Base-by-base conservation (phyloP, 2,113 vertebrate genomes). In the Rostratula benghalensis region DNA sequence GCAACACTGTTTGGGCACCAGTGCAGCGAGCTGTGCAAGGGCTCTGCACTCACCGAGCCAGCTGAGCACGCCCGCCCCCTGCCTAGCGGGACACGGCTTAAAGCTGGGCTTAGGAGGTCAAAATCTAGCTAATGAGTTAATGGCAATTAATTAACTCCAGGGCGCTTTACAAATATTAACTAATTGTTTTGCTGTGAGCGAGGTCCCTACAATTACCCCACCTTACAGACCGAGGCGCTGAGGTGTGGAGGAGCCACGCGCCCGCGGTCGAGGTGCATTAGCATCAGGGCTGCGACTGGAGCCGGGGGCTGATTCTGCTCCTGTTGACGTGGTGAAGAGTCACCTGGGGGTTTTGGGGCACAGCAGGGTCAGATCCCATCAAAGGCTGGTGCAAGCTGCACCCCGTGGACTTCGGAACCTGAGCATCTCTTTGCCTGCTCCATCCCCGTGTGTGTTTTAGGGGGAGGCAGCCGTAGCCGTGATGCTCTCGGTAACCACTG, bases 401-500 rank as follows among this genome's bases (percentile, higher is more conserved):
- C 13, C 18, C 21, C 0, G 0, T 19, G 12, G 30, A 1, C 25
- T 78, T 45, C 0, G 24, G 56, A 86, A 30, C 12, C 21, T 2
- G 77, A 70, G 73, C 46, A 7, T 94, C 71, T 50, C 59, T 13
- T 22, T 6, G 39, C 37, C 43, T 16, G 45, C 85, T 82, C 33
- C 1, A 0, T 79, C 77, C 60, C 43, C 0, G 0, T 0, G 1
- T 10, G 46, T 1, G 3, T 35, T 85, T 33, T 4, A 2, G 8
- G 57, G 45, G 48, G 43, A 64, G 61, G 70, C 92, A 74, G 73
- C 71, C 0, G 0, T 6, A 46, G 74, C 75, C 11, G 8, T 5
- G n/a, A 30, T 80, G 79, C 24, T 85, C 57, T 88, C 1, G 16
- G 75, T 53, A 76, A 13, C 75, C 54, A 23, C 46, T 5, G 8